These are phyloP conservation scores for Orthonyx spaldingii DNA, from an alignment of 2,113 vertebrate genomes.

Conservation along the genomic window DNA sequence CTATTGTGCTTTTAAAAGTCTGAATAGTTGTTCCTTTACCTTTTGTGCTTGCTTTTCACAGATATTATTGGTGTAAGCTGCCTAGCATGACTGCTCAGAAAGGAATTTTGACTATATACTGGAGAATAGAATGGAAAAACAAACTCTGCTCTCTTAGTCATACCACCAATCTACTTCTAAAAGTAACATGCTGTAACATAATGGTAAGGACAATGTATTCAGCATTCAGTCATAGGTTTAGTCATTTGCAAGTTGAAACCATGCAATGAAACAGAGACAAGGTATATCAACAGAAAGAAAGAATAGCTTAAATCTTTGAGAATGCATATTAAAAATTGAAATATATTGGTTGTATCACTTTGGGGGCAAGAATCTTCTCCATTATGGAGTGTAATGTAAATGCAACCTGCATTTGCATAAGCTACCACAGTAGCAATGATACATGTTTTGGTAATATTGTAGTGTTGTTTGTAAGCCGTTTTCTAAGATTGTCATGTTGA, in stretches of 20 bases:
- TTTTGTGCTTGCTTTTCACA: background rate
- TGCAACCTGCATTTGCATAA: background rate
- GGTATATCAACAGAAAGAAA: background rate
- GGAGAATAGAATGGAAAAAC: background rate
- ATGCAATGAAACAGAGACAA: background rate
- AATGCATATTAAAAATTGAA: background rate
- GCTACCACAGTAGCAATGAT: background rate
- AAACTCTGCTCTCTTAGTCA: background rate
- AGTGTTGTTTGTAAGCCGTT: background rate
- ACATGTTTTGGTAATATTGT: background rate
- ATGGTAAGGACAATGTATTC: background rate
- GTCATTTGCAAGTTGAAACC: background rate
- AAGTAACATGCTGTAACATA: background rate
- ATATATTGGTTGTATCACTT: background rate
- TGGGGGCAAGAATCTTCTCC: background rate
- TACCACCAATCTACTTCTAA: background rate
- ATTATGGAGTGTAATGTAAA: background rate
- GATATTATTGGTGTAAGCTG: background rate
- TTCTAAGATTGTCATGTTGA: background rate
- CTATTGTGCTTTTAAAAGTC: background rate
- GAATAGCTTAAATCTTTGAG: background rate
- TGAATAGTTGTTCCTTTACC: background rate
- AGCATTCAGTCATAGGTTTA: background rate
- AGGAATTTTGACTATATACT: background rate
- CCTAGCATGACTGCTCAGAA: background rate